Percentiles rank a stretch among this genome's conserved stretches.
These are phyloP conservation scores for Catocala sponsa DNA, from an alignment of 2,888 invertebrate species.

Conservation along the genomic window DNA sequence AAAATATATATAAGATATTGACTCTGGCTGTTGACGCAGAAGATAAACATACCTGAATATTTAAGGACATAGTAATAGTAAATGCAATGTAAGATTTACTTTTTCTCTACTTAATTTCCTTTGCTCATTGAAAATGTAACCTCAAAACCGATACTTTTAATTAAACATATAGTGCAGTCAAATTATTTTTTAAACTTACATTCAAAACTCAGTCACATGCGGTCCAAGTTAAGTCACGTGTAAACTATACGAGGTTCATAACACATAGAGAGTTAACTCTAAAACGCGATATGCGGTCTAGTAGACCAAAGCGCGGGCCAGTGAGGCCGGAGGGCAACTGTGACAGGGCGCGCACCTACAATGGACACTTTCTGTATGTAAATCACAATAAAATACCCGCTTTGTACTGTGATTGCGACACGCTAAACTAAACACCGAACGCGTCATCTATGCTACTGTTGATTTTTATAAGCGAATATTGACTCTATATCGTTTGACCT, in stretches of 20 bases:
- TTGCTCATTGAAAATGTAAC: too few relatives aligned
- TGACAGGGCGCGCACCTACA: conserved; percentile 78
- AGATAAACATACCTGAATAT: too few relatives aligned
- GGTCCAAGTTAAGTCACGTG: conserved; percentile 25
- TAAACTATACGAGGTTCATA: conserved; percentile 30
- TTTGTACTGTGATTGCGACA: conserved; percentile 85
- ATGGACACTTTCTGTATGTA: conserved; percentile 82
- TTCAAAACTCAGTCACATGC: conserved; percentile 7
- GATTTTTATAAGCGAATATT: conserved; percentile 59
- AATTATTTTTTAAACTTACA: conserved; percentile 7
- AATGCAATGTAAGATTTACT: too few relatives aligned
- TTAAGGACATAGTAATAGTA: too few relatives aligned
- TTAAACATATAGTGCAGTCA: not conserved
- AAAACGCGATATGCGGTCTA: conserved; percentile 56
- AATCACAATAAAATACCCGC: conserved; percentile 86
- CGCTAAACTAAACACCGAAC: conserved; percentile 79
- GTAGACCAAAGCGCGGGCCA: conserved; percentile 69
- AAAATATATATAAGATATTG: too few relatives aligned
- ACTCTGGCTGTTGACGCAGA: too few relatives aligned
- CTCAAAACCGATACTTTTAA: too few relatives aligned
- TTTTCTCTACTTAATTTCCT: too few relatives aligned
- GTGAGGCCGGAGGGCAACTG: conserved; percentile 80
- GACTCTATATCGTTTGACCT: conserved; percentile 50
- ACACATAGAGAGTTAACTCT: conserved; percentile 53
- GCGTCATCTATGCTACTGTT: conserved; percentile 66